Percentiles rank a stretch among this genome's conserved stretches.
Evolutionary conservation across 1,140 invertebrate genomes (phyloP).

Genomic region (Portunus trituberculatus): DNA sequence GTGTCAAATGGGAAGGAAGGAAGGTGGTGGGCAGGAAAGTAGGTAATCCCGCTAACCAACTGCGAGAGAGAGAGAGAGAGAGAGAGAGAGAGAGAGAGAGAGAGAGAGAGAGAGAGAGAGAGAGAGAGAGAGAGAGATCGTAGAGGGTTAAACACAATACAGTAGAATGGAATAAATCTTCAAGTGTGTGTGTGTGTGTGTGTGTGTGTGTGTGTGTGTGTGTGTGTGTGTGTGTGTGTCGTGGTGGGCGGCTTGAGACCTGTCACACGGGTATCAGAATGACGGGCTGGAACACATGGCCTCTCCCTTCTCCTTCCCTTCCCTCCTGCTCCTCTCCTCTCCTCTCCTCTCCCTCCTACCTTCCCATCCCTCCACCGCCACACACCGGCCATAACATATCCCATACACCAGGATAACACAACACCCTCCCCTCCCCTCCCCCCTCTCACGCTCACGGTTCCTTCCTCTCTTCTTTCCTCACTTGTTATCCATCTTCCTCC

Average conservation of each 20-base stretch:
- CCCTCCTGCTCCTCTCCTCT: background rate
- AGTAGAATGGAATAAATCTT: background rate
- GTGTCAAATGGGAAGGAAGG: background rate
- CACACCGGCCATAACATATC: background rate
- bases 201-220: conserved; percentile 14
- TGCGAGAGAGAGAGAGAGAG: conserved; percentile 6
- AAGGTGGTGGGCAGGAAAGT: background rate
- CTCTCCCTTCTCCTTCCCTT: background rate
- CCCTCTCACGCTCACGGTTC: background rate
- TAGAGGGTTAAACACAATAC: too few relatives aligned
- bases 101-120: conserved; percentile 32
- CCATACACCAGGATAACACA: background rate
- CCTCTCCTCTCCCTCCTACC: background rate
- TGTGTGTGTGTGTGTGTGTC: conserved; percentile 20
- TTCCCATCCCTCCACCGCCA: background rate
- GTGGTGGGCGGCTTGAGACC: background rate
- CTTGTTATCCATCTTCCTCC: conserved; percentile 3
- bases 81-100: conserved; percentile 29
- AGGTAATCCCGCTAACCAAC: background rate
- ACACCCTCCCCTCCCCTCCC: background rate
- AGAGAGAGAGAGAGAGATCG: background rate
- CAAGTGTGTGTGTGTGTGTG: conserved; percentile 3
- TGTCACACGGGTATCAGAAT: conserved; percentile 1
- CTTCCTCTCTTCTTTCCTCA: background rate
- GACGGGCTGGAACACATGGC: conserved; percentile 16